phyloP scores from a whole-genome alignment of 2,797 vertebrate species.

The Numenius phaeopus region DNA sequence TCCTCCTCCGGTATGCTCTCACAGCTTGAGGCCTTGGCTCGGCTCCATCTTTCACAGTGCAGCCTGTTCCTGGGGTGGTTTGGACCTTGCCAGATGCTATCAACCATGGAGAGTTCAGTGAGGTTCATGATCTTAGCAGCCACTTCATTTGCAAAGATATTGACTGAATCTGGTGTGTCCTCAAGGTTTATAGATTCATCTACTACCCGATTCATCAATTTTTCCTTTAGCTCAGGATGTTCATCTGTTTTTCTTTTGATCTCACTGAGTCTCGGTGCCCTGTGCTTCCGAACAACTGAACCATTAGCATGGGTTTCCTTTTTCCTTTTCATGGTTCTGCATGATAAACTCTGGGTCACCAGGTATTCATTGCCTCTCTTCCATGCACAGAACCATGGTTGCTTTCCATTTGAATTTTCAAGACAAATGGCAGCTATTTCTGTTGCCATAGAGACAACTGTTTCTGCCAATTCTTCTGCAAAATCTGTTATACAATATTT shows the following conservation, averaged over 20 bases:
- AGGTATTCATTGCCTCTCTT: conserved; percentile 86
- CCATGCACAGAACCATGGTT: conserved; percentile 97
- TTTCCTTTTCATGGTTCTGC: conserved; percentile 87
- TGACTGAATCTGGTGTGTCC: conserved; percentile 90
- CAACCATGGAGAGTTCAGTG: conserved; percentile 89
- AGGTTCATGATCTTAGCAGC: conserved; percentile 96
- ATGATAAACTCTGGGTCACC: conserved; percentile 80
- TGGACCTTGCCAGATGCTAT: conserved; percentile 90
- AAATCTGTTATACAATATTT: conserved; percentile 90
- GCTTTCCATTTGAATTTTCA: conserved; percentile 95
- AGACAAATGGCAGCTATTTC: conserved; percentile 98
- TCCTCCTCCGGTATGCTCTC: conserved; percentile 98
- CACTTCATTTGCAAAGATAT: conserved; percentile 92
- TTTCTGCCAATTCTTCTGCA: conserved; percentile 94
- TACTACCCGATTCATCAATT: conserved; percentile 94
- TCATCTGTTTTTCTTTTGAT: conserved; percentile 98
- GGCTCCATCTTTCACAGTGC: conserved; percentile 91
- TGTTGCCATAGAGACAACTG: conserved; percentile 98
- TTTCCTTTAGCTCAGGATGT: conserved; percentile 97
- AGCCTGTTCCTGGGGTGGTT: conserved; percentile 84
- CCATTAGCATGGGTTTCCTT: conserved; percentile 86
- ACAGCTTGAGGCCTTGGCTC: conserved; percentile 93
- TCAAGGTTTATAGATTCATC: conserved; percentile 93
- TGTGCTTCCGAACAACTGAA: conserved; percentile 88
- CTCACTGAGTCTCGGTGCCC: conserved; percentile 96